phyloP scores from a whole-genome alignment of 2,113 vertebrate species.

The Zeus faber region DNA sequence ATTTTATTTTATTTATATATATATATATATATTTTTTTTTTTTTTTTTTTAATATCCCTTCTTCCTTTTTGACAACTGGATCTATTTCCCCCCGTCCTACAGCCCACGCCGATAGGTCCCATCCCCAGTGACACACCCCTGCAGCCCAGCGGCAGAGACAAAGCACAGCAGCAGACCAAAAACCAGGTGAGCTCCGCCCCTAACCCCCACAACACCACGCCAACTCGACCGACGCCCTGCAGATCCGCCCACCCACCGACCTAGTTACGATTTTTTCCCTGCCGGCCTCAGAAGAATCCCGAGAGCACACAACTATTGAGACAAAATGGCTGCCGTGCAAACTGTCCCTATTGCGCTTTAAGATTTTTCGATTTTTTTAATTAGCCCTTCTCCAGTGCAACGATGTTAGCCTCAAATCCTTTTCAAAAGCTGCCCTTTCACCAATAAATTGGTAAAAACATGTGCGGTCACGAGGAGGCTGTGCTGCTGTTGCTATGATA shows the following conservation, averaged over 20 bases:
- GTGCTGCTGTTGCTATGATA: conserved; percentile 32
- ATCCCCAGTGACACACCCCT: conserved; percentile 86
- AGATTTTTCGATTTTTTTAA: too few species aligned
- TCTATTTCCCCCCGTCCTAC: conserved; percentile 9
- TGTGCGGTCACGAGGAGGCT: conserved; percentile 10
- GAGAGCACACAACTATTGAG: conserved; percentile 44
- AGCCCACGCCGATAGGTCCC: conserved; percentile 95
- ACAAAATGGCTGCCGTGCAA: conserved; percentile 33
- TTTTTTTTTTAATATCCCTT: background rate
- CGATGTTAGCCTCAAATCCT: too few species aligned
- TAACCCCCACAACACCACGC: background rate
- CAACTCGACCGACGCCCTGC: background rate
- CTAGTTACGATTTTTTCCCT: conserved; percentile 21
- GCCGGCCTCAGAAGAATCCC: conserved; percentile 9
- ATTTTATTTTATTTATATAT: too few species aligned
- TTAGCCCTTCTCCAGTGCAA: too few species aligned
- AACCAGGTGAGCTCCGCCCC: conserved; percentile 83
- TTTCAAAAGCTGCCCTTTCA: background rate
- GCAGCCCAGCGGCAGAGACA: conserved; percentile 87
- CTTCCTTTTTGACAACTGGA: background rate
- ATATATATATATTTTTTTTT: too few species aligned
- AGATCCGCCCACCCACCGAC: background rate
- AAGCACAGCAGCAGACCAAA: conserved; percentile 91
- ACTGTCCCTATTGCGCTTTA: background rate
- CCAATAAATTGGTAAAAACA: conserved; percentile 3